Base-by-base conservation (phyloP, 2,888 invertebrate species). In the Pyrgus malvae region DNA sequence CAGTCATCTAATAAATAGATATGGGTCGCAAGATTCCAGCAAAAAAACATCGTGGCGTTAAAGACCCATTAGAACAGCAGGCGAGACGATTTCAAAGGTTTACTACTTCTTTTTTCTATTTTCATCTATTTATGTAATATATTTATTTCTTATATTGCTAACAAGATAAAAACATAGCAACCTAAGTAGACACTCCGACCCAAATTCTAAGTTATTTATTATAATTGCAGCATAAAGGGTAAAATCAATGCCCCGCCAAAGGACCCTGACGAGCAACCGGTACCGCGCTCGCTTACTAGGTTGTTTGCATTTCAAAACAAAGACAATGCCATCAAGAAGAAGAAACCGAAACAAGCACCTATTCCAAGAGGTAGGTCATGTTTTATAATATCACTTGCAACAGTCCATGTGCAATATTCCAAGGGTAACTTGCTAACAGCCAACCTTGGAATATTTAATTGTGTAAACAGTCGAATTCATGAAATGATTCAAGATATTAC, bases 1-100 rank as follows among this genome's bases (percentile, higher is more conserved):
- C 25, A 8, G 9, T 8, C 25, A 48, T 48, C 50, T 41, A 50
- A 38, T 44, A 59, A 54, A 58, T 38, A 27, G 7, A 6, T 16
- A 94, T 94, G 94, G 93, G 93, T 41, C 86, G 96, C 42, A 96
- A 96, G 92, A 96, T 96, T 72, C 96, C 96, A 19, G 94, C 94
- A 19, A 93, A 94, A 65, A 96, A 95, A 77, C 96, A 96, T 70
- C 92, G 92, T 59, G 95, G 95, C 16, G 91, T 95, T 1, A 94
- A 94, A 71, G 96, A 96, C 83, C 95, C 95, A 1, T 76, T 93
- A 17, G 92, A 93, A 68, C 96, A 96, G 76, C 91, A 91, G 60
- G 93, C 91, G 5, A 87, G 87, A 66, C 90, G 94, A 60, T 76
- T 92, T 44, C 88, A 91, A 66, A 92, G 91, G 96, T 35, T 11